Evolutionary conservation across 2,888 invertebrate genomes (phyloP), one percentile per base, ranked within the genome.

Genomic region (Gonocerus acuteangulatus): DNA sequence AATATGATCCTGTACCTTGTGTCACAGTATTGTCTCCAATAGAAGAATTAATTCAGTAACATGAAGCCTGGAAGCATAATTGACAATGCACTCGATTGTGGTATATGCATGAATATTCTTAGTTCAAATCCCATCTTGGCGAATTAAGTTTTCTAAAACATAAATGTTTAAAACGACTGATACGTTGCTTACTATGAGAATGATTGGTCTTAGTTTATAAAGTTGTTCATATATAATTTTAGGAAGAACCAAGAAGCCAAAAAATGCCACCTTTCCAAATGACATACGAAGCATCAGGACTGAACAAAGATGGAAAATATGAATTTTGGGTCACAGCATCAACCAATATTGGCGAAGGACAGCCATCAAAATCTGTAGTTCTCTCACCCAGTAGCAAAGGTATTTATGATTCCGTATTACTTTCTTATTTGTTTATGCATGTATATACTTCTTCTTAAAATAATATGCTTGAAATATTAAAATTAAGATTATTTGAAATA

Each of bases 261-360:
- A 73, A 81, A 77, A 80, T 86, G 58, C 85, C 86, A 39, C 86
- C 90, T 16, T 86, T 87, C 68, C 87, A 91, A 77, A 84, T 92
- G 73, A 92, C 88, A 71, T 89, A 87, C 73, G 90, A 93, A 71
- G 89, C 93, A 13, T 86, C 86, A 22, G 88, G 87, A 68, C 76
- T 95, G 69, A 88, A 88, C 69, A 81, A 82, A 71, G 85, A 86
- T 67, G 83, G 86, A 65, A 86, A 89, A 62, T 94, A 93, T 72
- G 90, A 92, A 74, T 95, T 95, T 77, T 92, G 92, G 88, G 93
- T 95, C 0, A 92, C 93, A 2, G 95, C 94, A 42, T 91, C 89
- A 65, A 95, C 95, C 0, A 88, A 88, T 68, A 92, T 94, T 71
- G 95, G 95, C 1, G 94, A 95, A 79, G 94, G 95, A 44, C 89